Base-by-base conservation (phyloP, 2,797 vertebrate species). In the Heteromormyrus szaboi region DNA sequence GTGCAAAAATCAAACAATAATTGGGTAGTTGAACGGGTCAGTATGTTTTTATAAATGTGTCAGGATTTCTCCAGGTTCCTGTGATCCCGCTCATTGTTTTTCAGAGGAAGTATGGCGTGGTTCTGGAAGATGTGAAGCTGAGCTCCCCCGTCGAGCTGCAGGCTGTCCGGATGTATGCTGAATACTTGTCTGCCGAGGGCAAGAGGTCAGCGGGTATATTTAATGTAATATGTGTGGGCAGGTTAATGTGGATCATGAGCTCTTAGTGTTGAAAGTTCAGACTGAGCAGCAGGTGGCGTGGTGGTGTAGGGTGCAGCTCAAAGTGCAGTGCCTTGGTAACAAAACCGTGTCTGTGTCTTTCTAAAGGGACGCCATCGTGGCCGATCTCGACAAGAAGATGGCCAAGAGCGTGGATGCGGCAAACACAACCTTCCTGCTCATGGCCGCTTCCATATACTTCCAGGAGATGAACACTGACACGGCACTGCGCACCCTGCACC, bases 391-490 rank as follows among this genome's bases (percentile, higher is more conserved):
- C 90, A 98, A 97, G 88, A 98, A 97, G 91, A 98, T 99, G 97
- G 93, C 96, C 0, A 97, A 97, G 92, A 99, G 95, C 0, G 94
- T 99, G n/a, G 98, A 98, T 2, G 95, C 97, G 29, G 90, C 96
- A 88, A 98, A 99, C 90, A 97, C 95, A 5, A 97, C 97, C 0
- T 99, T 99, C 94, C 94, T 99, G 88, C 94, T 99, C 79, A 98
- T 99, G 98, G 98, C 98, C 0, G 97, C 97, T 0, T 97, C 98
- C 37, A 95, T 99, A 91, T 99, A 99, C 89, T 94, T 96, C 93
- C 98, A 99, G 0, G 96, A 98, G 87, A 91, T 94, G 89, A 98
- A 99, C 90, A 95, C 95, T 0, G 98, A 99, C 0, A 97, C 97
- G 0, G 98, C 98, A 0, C 94, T 99, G 83, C 95, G 98, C 0